Conservation (phyloP, 2,888 invertebrate species). For the Acanthosoma haemorrhoidale region DNA sequence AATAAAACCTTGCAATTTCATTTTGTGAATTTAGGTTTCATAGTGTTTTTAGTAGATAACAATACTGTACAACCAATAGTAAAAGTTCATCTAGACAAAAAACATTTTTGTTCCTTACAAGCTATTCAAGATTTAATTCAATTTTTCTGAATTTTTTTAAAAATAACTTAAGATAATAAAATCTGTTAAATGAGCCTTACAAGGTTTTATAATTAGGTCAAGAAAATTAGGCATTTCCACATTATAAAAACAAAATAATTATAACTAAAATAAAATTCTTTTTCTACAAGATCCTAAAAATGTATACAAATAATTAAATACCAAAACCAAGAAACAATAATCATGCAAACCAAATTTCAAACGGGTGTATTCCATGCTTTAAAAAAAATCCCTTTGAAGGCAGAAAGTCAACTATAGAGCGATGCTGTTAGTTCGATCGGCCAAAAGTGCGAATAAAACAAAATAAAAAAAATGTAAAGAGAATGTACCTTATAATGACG, state of each 20-base stretch:
- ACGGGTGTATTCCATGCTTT: not conserved
- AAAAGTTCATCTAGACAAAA: too few relatives aligned
- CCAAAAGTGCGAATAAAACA: not conserved
- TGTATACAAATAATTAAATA: not conserved
- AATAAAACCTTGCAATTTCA: too few relatives aligned
- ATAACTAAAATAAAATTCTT: conserved; percentile 7
- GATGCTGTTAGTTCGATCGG: not conserved
- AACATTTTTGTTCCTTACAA: too few relatives aligned
- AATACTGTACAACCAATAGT: too few relatives aligned
- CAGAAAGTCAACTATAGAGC: not conserved
- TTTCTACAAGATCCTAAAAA: not conserved
- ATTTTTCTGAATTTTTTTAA: too few relatives aligned
- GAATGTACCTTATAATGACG: conserved; percentile 89
- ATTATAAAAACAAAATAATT: not conserved
- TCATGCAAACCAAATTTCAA: not conserved
- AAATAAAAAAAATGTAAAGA: conserved; percentile 1
- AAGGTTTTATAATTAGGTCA: too few relatives aligned
- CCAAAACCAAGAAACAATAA: not conserved
- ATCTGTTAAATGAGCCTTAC: too few relatives aligned
- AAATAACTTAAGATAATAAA: too few relatives aligned
- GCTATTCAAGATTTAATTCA: too few relatives aligned
- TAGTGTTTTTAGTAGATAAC: too few relatives aligned
- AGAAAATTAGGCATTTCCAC: not conserved
- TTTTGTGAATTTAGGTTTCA: too few relatives aligned
- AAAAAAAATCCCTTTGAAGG: not conserved